Conservation (phyloP, 2,888 invertebrate species). For the Cheilosia grossa region DNA sequence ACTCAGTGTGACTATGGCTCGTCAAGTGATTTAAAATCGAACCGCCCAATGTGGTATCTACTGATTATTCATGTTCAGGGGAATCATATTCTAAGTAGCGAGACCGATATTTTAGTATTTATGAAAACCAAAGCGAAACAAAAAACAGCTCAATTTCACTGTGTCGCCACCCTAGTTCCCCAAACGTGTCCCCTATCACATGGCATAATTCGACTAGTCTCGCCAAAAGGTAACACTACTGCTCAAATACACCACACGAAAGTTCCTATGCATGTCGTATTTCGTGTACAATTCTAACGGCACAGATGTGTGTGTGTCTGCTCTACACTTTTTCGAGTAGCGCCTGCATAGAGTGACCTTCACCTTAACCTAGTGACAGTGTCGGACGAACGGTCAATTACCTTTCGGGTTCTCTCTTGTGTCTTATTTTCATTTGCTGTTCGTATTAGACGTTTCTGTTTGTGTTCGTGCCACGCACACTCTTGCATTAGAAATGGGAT, state of each 20-base stretch:
- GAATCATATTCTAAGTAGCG: too few relatives aligned
- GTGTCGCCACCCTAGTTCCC: neutral
- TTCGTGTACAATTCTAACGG: conserved; percentile 30
- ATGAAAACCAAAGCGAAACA: neutral
- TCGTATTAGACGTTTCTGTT: conserved; percentile 45
- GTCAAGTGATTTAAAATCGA: too few relatives aligned
- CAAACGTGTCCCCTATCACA: neutral
- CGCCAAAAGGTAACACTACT: neutral
- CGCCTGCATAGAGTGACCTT: conserved; percentile 81
- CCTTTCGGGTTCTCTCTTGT: conserved; percentile 76
- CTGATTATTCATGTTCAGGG: too few relatives aligned
- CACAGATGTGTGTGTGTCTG: conserved; percentile 12
- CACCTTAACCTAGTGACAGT: conserved; percentile 84
- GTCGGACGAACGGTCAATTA: conserved; percentile 84
- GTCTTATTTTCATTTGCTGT: conserved; percentile 57
- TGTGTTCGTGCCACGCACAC: conserved; percentile 36
- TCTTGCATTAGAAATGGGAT: conserved; percentile 43
- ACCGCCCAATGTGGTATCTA: too few relatives aligned
- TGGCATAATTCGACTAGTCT: neutral
- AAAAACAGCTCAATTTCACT: neutral
- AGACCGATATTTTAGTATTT: too few relatives aligned
- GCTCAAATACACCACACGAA: neutral
- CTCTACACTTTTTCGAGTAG: conserved; percentile 31
- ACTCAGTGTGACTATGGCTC: too few relatives aligned
- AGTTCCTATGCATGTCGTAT: neutral